Evolutionary conservation across 2,888 invertebrate species (phyloP), one percentile per base, ranked within the genome.

Genomic region (Acleris holmiana): DNA sequence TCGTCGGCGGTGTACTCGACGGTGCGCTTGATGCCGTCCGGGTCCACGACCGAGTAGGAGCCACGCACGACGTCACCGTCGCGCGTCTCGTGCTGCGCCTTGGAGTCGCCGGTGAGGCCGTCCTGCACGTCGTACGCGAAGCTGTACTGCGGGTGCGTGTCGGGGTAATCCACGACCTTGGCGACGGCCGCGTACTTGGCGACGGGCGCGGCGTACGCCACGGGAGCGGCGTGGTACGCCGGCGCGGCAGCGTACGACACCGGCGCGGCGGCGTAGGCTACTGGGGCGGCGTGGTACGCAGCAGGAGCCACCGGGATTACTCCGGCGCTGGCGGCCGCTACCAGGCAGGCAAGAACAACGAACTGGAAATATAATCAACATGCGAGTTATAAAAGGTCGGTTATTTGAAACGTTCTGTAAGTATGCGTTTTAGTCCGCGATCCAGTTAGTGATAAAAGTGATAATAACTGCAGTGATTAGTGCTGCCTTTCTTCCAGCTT

Each of bases 1-100:
- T 86, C 82, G 72, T 93, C 93, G 65, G 93, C 93, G 66, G 89
- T 89, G 82, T 93, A 93, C 40, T 93, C 93, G 0, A 93, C 93
- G 58, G 86, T 91, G 68, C 93, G 88, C 78, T 86, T 87, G 75
- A 82, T 86, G 68, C 93, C 93, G 69, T 93, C 93, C 44, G 93
- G 82, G 68, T 93, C 93, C 10, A 85, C 83, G 17, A 93, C 76
- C 57, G 93, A 92, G 84, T 93, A 93, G 55, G 89, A 86, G 25
- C 93, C 93, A 68, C 88, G 87, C 18, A 93, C 93, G 40, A 89
- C 88, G 69, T 93, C 93, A 62, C 93, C 93, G 57, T 86, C 86
- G 66, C 93, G 89, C 58, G 76, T 82, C 76, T 93, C 93, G 62
- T 86, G 83, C 73, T 93, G 93, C 74, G 80, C 84, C 75, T 93